phyloP scores from a whole-genome alignment of 1,140 invertebrate genomes.

The Melipona quadrifasciata region DNA sequence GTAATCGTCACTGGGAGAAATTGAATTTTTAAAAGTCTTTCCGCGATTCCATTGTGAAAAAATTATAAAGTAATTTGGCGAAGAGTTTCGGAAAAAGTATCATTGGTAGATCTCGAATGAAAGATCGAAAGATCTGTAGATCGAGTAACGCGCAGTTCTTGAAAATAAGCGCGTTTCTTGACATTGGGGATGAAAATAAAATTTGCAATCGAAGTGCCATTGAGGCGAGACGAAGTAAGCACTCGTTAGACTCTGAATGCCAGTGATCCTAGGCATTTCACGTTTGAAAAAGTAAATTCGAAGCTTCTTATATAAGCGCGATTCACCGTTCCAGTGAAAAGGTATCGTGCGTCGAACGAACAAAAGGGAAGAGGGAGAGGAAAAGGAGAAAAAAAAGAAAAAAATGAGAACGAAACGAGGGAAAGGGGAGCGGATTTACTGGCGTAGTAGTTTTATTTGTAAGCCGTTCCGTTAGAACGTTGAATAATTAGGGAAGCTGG shows the following conservation, averaged over 20 bases:
- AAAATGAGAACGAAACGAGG: no score
- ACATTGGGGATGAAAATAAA: neutral
- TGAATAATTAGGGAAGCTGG: conserved; percentile 55
- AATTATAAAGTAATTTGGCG: no score
- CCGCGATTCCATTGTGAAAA: no score
- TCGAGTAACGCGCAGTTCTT: no score
- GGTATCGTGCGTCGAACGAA: conserved; percentile 21
- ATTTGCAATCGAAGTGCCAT: neutral
- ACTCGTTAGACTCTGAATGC: neutral
- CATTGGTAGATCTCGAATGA: no score
- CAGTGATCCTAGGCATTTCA: neutral
- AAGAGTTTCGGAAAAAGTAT: no score
- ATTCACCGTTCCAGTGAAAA: conserved; percentile 31
- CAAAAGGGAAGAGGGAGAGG: neutral
- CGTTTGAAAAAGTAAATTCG: conserved; percentile 9
- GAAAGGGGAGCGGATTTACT: conserved; percentile 23
- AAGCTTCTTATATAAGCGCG: neutral
- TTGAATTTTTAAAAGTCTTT: no score
- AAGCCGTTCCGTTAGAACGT: conserved; percentile 26
- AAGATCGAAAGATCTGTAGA: no score
- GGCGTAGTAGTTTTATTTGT: conserved; percentile 41
- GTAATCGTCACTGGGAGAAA: no score
- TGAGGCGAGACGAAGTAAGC: neutral
- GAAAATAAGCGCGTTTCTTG: no score
- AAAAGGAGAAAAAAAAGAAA: no score